Conservation (phyloP, 1,140 invertebrate species). For the Laupala kohalensis region DNA sequence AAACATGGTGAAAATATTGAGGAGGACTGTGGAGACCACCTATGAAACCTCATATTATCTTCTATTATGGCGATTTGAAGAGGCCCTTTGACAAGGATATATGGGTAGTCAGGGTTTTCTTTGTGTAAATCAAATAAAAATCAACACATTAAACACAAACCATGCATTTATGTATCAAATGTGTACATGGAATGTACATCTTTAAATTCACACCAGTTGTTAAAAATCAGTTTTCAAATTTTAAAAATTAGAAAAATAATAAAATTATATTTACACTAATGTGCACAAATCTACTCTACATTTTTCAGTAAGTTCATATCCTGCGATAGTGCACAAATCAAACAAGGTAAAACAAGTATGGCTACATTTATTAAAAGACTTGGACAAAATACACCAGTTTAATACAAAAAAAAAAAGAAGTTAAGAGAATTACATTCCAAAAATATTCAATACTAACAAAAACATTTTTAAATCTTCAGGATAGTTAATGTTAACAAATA, state of each 20-base stretch:
- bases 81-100: background rate
- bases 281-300: no score
- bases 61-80: background rate
- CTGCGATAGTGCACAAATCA: no score
- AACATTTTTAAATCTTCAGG: background rate
- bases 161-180: no score
- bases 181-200: no score
- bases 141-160: no score
- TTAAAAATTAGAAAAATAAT: background rate
- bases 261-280: no score
- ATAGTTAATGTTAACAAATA: background rate
- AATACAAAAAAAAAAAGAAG: background rate
- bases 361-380: background rate
- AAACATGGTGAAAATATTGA: background rate
- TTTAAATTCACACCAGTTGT: no score
- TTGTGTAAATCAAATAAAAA: background rate
- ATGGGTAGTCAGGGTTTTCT: background rate
- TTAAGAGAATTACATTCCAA: background rate
- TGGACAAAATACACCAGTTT: background rate
- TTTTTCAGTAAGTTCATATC: no score
- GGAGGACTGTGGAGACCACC: background rate
- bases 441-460: background rate
- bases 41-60: background rate
- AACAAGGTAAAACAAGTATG: background rate
- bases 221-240: no score